Base-by-base conservation (phyloP, 2,888 invertebrate species). In the Sclerodermus sp. region DNA sequence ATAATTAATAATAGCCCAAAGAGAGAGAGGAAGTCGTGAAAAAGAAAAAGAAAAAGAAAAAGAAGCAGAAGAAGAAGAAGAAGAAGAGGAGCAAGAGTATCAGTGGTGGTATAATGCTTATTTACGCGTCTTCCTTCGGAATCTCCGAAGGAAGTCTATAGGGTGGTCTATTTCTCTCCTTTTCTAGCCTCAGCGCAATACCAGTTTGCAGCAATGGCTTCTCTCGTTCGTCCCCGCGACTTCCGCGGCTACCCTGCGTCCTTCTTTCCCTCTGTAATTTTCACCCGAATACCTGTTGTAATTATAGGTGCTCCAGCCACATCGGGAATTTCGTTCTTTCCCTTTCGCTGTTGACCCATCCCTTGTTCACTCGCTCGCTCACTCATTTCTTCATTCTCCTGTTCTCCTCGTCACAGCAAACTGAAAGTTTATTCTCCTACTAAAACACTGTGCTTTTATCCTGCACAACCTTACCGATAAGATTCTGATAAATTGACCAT, bases 231-330 rank as follows among this genome's bases (percentile, higher is more conserved):
- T 31, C 31, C 42, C 30, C 9, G 18, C 40, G 13, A 13, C 23
- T 17, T 41, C 23, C 23, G 23, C 23, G 23, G 18, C 17, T 23
- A n/a, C 17, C 32, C 32, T 17, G 18, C 16, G 32, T 34, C 36
- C 52, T 53, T 60, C 59, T 51, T 48, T 53, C 59, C 47, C 64
- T 60, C 61, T 64, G 58, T 68, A 68, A 70, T 69, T 71, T 69
- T 67, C 70, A 65, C 68, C 62, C 62, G 66, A 64, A 69, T 68
- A 71, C 67, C 67, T 67, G 72, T 69, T 70, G 71, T 74, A 74
- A 74, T 74, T 73, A 74, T 72, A 74, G 74, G 67, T 67, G 63
- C 62, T 57, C 32, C 58, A 56, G 63, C 61, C 58, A 58, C 64
- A 53, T 45, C 54, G 52, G 47, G 51, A 53, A 49, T 49, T 52